Percentiles rank a stretch among this genome's conserved stretches.
Conservation (phyloP, 1,140 invertebrate genomes). For the Lepidurus packardi region DNA sequence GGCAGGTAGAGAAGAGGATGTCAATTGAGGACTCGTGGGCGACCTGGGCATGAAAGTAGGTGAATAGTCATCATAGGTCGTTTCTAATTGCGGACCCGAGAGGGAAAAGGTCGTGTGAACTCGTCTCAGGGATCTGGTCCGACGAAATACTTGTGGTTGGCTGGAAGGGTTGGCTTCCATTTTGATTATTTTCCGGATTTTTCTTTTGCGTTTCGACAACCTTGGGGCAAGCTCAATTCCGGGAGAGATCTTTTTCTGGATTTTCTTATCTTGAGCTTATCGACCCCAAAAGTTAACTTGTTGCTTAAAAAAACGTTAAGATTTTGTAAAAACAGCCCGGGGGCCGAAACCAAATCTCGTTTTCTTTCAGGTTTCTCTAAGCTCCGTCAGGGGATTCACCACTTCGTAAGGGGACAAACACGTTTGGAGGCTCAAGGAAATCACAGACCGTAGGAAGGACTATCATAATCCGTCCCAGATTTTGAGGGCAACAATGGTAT, state of each 20-base stretch:
- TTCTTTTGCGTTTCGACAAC: not conserved
- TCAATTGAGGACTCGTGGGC: not conserved
- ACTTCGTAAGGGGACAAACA: not conserved
- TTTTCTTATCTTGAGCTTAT: not conserved
- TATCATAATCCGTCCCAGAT: not conserved
- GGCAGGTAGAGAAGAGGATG: not conserved
- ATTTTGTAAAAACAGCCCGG: too few relatives aligned
- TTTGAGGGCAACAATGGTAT: not conserved
- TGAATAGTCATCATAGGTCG: not conserved
- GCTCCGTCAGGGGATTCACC: not conserved
- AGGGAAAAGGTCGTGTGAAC: not conserved
- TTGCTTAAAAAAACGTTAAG: too few relatives aligned
- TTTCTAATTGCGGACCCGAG: not conserved
- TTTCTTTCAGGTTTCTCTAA: too few relatives aligned
- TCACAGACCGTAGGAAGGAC: not conserved
- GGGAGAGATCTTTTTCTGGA: not conserved
- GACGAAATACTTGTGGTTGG: not conserved
- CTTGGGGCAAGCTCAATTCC: too few relatives aligned
- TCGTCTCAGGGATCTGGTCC: constrained; percentile 2
- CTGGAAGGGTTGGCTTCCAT: not conserved
- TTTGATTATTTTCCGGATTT: not conserved
- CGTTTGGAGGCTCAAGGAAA: not conserved
- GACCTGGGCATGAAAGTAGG: not conserved
- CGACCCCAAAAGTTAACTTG: not conserved
- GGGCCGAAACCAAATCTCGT: too few relatives aligned